These are phyloP conservation scores for Musca domestica DNA, from an alignment of 1,140 invertebrate genomes.

Conservation along the genomic window DNA sequence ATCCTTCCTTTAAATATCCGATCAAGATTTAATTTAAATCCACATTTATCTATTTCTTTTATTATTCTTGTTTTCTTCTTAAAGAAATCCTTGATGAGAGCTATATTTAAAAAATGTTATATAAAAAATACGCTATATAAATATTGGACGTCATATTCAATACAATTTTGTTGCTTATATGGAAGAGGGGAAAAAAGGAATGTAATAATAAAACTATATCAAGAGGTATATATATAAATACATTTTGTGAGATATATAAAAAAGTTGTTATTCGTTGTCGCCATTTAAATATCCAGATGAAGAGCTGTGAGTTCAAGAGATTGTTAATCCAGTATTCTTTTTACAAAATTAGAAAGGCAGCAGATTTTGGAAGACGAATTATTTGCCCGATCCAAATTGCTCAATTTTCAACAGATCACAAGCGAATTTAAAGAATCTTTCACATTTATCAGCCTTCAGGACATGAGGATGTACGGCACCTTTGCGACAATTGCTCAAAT, in stretches of 20 bases:
- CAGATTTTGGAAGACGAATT: background rate
- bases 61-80: no score
- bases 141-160: no score
- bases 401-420: constrained; percentile 55
- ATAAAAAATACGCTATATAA: no score
- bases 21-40: no score
- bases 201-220: no score
- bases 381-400: constrained; percentile 43
- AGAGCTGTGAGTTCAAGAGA: background rate
- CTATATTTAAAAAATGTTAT: no score
- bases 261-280: background rate
- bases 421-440: constrained; percentile 56
- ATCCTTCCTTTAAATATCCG: no score
- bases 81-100: no score
- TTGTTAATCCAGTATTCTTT: background rate
- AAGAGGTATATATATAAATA: background rate
- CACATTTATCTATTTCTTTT: no score
- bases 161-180: no score
- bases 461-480: constrained; percentile 42
- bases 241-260: background rate
- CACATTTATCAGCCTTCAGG: constrained; percentile 43
- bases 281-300: background rate
- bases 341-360: background rate
- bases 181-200: no score
- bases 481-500: constrained; percentile 68